phyloP scores from a whole-genome alignment of 2,113 vertebrate species.

The Chamaetylas fuelleborni region DNA sequence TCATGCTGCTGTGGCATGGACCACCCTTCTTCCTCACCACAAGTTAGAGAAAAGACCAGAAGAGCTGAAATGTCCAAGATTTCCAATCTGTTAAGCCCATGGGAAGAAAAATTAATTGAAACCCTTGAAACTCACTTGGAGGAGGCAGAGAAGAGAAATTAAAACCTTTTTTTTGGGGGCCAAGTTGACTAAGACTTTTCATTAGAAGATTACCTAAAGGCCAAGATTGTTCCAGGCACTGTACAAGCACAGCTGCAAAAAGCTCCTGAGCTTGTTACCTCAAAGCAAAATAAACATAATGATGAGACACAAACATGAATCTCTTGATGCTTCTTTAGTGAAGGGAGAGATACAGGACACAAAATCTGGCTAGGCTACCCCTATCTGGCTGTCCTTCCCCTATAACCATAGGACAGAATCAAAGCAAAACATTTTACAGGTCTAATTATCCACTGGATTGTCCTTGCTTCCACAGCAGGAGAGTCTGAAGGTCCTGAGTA shows the following conservation, averaged over 20 bases:
- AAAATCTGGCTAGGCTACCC: background rate
- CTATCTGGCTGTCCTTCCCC: background rate
- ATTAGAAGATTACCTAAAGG: background rate
- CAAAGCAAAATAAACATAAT: background rate
- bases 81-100: background rate
- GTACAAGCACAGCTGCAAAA: background rate
- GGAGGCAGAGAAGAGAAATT: background rate
- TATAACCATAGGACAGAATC: background rate
- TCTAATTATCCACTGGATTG: background rate
- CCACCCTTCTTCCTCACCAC: background rate
- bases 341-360: background rate
- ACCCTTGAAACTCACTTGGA: background rate
- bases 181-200: background rate
- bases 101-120: background rate
- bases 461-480: background rate
- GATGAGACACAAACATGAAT: background rate
- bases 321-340: background rate
- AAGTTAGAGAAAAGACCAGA: background rate
- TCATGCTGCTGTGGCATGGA: fast-evolving
- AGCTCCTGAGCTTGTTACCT: background rate
- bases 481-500: background rate
- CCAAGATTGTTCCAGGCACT: background rate
- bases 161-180: background rate
- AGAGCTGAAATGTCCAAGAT: background rate
- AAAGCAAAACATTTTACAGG: background rate